These are phyloP conservation scores for Drosophila sturtevanti DNA, from an alignment of 1,140 invertebrate genomes.

Conservation along the genomic window DNA sequence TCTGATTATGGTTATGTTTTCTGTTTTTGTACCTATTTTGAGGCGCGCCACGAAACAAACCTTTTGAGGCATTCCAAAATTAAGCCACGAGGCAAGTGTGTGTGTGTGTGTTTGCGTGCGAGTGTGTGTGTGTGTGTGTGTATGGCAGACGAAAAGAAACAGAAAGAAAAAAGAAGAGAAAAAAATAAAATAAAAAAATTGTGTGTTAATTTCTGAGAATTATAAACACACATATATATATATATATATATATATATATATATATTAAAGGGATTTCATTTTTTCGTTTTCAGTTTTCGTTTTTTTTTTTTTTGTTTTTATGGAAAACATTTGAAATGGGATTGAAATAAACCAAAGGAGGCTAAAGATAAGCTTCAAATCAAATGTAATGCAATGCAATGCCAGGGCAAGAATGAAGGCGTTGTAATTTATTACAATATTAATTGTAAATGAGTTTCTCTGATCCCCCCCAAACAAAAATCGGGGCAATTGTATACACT, in stretches of 20 bases:
- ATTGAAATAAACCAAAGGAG: slow-evolving; percentile 45
- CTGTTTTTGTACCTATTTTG: slow-evolving; percentile 34
- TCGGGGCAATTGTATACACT: background rate
- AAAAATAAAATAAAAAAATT: too few species aligned
- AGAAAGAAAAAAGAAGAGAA: slow-evolving; percentile 57
- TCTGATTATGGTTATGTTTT: slow-evolving; percentile 38
- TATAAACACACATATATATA: too few species aligned
- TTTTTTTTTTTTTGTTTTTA: slow-evolving; percentile 63
- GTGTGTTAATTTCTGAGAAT: slow-evolving; percentile 79
- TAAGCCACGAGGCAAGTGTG: slow-evolving; percentile 71
- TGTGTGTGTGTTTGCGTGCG: slow-evolving; percentile 53
- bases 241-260: too few species aligned
- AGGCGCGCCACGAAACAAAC: slow-evolving; percentile 74
- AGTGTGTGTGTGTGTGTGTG: slow-evolving; percentile 47
- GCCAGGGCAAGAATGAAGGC: slow-evolving; percentile 52
- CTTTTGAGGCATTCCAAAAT: slow-evolving; percentile 73
- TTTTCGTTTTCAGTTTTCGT: slow-evolving; percentile 27
- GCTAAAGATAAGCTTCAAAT: slow-evolving; percentile 47
- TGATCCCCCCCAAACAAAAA: slow-evolving; percentile 6
- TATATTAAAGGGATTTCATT: slow-evolving; percentile 44
- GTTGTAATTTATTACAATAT: slow-evolving; percentile 58
- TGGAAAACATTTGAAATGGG: slow-evolving; percentile 66
- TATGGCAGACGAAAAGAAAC: slow-evolving; percentile 28
- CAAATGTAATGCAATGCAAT: slow-evolving; percentile 26
- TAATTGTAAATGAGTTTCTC: slow-evolving; percentile 47